Base-by-base conservation (phyloP, 2,888 invertebrate species). In the Ennomos quercinarius region DNA sequence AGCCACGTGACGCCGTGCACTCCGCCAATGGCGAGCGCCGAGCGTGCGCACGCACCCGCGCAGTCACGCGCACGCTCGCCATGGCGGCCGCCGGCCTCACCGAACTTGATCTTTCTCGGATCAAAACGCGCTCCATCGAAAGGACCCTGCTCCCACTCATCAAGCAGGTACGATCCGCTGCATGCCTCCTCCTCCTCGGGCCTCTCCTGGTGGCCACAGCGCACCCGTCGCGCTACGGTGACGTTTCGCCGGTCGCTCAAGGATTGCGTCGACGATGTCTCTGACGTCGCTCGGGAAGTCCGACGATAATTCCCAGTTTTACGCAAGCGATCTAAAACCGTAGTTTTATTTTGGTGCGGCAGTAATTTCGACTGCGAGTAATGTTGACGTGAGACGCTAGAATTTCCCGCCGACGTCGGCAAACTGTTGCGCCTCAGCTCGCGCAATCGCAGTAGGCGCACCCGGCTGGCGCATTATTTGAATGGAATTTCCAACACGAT, bases 81-180 rank as follows among this genome's bases (percentile, higher is more conserved):
- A 94, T 94, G 94, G 94, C 94, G 93, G 93, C 93, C 93, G 89
- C 93, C 89, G 93, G 93, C 91, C 87, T 91, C 87, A 90, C 93
- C 78, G 90, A 93, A 78, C 83, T 93, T 82, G 93, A 93, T 83
- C 84, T 93, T 80, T 87, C 97, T 89, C 97, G 97, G 94, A 98
- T 98, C 87, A 96, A 96, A 93, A 98, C 98, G 80, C 97, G 96
- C 94, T 98, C 98, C 91, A 97, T 98, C 93, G 98, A 98, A 94
- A 96, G 97, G 93, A 98, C 98, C 76, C 95, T 98, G 80, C 96
- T 98, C 85, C 98, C 98, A 77, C 95, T 98, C 89, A 96, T 98
- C 83, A 97, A 97, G 91, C 98, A 98, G 97, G 98, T 98, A 95
- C 77, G 88, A 78, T 72, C 70, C 63, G 67, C 73, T 76, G 73